These are phyloP conservation scores for Naja naja DNA, from an alignment of 2,113 vertebrate species.

Conservation along the genomic window DNA sequence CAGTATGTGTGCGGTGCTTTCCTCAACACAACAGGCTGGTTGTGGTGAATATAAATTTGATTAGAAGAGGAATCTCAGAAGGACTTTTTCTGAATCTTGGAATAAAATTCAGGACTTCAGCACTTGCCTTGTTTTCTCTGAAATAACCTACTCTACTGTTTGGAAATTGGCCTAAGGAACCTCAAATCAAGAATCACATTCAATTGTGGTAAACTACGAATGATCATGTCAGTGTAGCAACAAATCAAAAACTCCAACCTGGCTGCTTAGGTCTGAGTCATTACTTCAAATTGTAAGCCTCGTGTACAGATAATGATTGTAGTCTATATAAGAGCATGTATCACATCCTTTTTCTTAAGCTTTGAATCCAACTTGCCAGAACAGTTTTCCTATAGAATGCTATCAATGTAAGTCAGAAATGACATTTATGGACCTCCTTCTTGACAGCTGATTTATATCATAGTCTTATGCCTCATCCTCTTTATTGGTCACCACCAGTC, in stretches of 20 bases:
- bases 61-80: not conserved
- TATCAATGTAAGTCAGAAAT: not conserved
- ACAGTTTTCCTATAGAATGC: not conserved
- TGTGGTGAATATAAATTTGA: not conserved
- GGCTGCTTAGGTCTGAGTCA: not conserved
- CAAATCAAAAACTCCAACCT: not conserved
- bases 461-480: not conserved
- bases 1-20: not conserved
- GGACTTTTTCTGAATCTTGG: not conserved
- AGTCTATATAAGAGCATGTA: not conserved
- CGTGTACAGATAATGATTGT: not conserved
- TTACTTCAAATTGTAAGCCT: not conserved
- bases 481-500: not conserved
- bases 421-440: not conserved
- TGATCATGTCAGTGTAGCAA: not conserved
- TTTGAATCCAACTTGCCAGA: not conserved
- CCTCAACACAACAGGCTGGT: not conserved
- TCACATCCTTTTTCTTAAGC: not conserved
- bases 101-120: not conserved
- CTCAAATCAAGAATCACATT: not conserved
- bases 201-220: not conserved
- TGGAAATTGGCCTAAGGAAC: not conserved
- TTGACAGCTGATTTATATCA: not conserved
- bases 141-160: not conserved
- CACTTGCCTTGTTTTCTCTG: not conserved